Conservation (phyloP, 1,140 invertebrate genomes). For the Tetragnatha versicolor region DNA sequence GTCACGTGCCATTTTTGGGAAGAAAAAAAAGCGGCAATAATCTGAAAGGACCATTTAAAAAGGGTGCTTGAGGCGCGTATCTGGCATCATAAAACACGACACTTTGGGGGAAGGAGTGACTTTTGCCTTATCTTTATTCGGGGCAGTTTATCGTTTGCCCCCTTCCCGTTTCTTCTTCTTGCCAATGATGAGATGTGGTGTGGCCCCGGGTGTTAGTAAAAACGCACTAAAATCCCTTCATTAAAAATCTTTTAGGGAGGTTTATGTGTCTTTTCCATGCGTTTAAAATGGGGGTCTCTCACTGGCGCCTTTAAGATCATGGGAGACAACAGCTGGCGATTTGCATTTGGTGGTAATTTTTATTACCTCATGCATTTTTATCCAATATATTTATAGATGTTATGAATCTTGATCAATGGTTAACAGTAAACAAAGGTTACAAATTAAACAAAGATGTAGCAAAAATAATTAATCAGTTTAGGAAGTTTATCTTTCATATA, state of each 20-base stretch:
- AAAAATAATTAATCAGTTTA: too few relatives aligned
- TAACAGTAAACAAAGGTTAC: too few relatives aligned
- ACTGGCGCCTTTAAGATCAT: too few relatives aligned
- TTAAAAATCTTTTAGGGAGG: slow-evolving; percentile 15
- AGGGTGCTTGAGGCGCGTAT: slow-evolving; percentile 21
- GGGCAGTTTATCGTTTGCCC: neutral
- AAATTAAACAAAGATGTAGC: too few relatives aligned
- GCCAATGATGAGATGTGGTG: neutral
- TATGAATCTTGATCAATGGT: too few relatives aligned
- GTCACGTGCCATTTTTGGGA: neutral
- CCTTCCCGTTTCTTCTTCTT: neutral
- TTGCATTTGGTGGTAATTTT: too few relatives aligned
- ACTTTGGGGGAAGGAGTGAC: neutral
- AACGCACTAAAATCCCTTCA: slow-evolving; percentile 1
- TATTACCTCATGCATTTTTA: too few relatives aligned
- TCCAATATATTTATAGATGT: too few relatives aligned
- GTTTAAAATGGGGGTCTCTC: too few relatives aligned
- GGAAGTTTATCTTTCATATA: too few relatives aligned
- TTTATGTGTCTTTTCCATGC: too few relatives aligned
- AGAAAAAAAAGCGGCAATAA: slow-evolving; percentile 6
- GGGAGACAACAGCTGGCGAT: too few relatives aligned
- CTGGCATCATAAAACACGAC: slow-evolving; percentile 15
- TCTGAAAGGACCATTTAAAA: slow-evolving; percentile 12
- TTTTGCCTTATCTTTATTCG: slow-evolving; percentile 40
- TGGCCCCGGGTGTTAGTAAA: neutral